Evolutionary conservation across 2,113 vertebrate species (phyloP).

Genomic region (Carettochelys insculpta): DNA sequence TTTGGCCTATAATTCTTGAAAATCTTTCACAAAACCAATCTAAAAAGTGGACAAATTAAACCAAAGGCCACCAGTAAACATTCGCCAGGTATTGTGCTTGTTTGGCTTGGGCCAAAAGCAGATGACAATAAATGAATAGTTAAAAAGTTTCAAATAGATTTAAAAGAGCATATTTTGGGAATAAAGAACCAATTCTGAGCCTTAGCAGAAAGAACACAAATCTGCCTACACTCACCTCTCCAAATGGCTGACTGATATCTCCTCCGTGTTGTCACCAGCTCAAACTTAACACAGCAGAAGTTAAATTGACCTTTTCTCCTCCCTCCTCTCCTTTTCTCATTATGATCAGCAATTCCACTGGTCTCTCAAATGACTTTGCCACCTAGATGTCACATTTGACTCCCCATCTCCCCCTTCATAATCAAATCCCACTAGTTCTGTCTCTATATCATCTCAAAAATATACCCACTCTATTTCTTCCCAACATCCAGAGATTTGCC

Average conservation of each 20-base stretch:
- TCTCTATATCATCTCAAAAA: neutral
- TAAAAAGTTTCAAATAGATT: neutral
- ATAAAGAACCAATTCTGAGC: neutral
- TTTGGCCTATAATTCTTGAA: constrained; percentile 30
- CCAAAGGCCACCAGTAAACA: neutral
- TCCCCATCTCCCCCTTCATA: neutral
- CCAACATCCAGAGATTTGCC: neutral
- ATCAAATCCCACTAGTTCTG: neutral
- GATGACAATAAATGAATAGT: neutral
- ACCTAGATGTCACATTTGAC: neutral
- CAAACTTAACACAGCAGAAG: neutral
- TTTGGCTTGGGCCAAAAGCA: neutral
- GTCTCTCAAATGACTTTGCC: neutral
- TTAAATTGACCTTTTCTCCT: neutral
- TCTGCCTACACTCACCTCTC: neutral
- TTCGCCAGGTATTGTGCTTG: neutral
- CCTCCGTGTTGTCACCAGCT: neutral
- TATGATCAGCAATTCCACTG: neutral
- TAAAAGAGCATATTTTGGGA: neutral
- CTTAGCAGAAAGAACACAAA: neutral
- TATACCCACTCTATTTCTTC: neutral
- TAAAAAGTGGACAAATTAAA: neutral
- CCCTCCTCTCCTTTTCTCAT: neutral
- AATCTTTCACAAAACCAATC: neutral
- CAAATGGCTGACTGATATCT: neutral